Evolutionary conservation across 2,113 vertebrate species (phyloP), one percentile per base, ranked within the genome.

Genomic region (Ctenomys sociabilis): DNA sequence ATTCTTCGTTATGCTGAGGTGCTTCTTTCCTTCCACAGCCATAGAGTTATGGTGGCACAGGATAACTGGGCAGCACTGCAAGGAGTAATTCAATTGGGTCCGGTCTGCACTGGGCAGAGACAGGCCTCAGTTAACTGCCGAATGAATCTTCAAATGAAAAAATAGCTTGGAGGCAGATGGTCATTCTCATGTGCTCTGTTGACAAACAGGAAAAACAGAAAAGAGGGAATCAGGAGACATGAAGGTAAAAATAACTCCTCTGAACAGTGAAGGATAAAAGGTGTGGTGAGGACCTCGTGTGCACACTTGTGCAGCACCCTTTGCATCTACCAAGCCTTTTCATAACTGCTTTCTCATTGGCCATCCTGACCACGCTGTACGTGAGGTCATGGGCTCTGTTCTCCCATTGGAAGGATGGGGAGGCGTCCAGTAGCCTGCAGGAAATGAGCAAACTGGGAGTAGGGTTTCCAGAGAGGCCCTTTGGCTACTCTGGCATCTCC

Each of bases 21-120:
- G 43, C 28, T 72, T 88, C 54, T 52, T 64, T 45, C 68, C 54
- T 61, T 13, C 7, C 4, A 12, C 32, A 73, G 12, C 37, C 3
- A 63, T 61, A 64, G n/a, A 30, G 35, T 57, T 3, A 0, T 1
- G 10, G 19, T 61, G 78, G 85, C 88, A 81, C 63, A 77, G 0
- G 96, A 61, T 77, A 63, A 49, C 52, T 78, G 54, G 1, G 1
- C 43, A 78, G 40, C 97, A 88, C 61, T 88, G 77, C 78, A 91
- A 81, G 40, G 93, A 94, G 91, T 97, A 90, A 91, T 89, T 92
- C 87, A 97, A 52, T 10, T 49, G 70, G 64, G 82, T 80, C 0
- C 11, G 22, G 78, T 73, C 91, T 30, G 77, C 22, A 88, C 24
- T 24, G 40, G 86, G 30, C 70, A 57, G 82, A 52, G 49, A 93